Conservation (phyloP, 2,113 vertebrate species). For the Hiodon alosoides region DNA sequence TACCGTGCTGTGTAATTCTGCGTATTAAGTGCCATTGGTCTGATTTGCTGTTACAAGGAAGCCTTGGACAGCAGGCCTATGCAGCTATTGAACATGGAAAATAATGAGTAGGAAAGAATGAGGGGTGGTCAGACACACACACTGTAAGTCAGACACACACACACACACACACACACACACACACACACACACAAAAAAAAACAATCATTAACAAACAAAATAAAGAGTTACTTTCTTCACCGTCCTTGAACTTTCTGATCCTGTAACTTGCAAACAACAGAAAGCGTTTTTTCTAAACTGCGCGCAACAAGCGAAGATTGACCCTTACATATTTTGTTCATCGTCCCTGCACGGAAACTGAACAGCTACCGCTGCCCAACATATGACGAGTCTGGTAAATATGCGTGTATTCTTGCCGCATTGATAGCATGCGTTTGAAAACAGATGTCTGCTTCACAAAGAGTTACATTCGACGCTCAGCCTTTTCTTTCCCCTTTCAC, state of each 20-base stretch:
- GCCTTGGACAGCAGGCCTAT: constrained; percentile 24
- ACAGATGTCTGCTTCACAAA: constrained; percentile 19
- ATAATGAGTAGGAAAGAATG: no score
- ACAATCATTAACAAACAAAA: constrained; percentile 44
- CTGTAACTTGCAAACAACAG: constrained; percentile 38
- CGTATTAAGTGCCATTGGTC: background rate
- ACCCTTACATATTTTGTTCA: background rate
- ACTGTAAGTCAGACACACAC: no score
- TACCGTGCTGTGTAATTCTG: background rate
- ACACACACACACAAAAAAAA: background rate
- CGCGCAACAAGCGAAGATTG: background rate
- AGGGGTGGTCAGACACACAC: no score
- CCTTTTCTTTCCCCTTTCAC: constrained; percentile 19
- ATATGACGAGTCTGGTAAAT: background rate
- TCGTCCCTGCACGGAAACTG: background rate
- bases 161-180: background rate
- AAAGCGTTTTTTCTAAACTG: background rate
- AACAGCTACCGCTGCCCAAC: background rate
- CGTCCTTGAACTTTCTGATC: constrained; percentile 35
- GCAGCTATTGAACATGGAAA: constrained; percentile 15
- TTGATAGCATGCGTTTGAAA: constrained; percentile 1
- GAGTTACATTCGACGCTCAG: constrained; percentile 40
- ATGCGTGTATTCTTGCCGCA: constrained; percentile 3
- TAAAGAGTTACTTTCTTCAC: constrained; percentile 49
- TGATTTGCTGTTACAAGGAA: constrained; percentile 26